Base-by-base conservation (phyloP, 2,797 vertebrate species). In the Chloroceryle inda region DNA sequence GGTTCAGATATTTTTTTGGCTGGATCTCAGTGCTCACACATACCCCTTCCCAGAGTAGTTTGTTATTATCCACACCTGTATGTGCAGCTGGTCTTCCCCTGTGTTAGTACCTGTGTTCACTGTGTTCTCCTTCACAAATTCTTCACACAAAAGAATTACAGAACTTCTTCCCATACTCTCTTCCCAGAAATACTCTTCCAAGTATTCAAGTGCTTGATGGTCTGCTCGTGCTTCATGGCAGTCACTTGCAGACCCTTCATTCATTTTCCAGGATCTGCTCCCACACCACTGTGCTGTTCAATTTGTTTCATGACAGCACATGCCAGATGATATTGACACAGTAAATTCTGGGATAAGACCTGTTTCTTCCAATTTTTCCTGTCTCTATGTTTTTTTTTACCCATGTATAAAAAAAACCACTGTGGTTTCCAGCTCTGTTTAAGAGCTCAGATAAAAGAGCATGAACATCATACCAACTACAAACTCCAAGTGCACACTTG, bases 321-420 rank as follows among this genome's bases (percentile, higher is more conserved):
- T 38, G 31, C 29, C 55, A 85, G 63, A 35, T 0, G 0, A 47
- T 35, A 47, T 3, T 1, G 1, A 14, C 17, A 64, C 33, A 83
- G 55, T 27, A 37, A 68, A 55, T 88, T 69, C 11, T n/a, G 55
- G 26, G 33, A 66, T 55, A 90, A 59, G 37, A 82, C 8, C 10
- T 47, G 17, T 9, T 40, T 92, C 84, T 85, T 61, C 26, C 9
- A 22, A 16, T 64, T 64, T 68, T 62, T 68, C 17, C 33, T 49
- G 11, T 19, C 37, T 59, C 14, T 62, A 6, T 18, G 89, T 47
- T 88, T 55, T 5, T 5, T 47, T 47, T 47, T 47, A 29, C 2
- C 15, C 10, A 16, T 37, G 17, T 37, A 27, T 21, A 20, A 55
- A 56, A 16, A 90, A 75, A 85, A 10, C 1, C 4, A 11, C 37